These are phyloP conservation scores for Eulithis testata DNA, from an alignment of 2,888 invertebrate species.

Conservation along the genomic window DNA sequence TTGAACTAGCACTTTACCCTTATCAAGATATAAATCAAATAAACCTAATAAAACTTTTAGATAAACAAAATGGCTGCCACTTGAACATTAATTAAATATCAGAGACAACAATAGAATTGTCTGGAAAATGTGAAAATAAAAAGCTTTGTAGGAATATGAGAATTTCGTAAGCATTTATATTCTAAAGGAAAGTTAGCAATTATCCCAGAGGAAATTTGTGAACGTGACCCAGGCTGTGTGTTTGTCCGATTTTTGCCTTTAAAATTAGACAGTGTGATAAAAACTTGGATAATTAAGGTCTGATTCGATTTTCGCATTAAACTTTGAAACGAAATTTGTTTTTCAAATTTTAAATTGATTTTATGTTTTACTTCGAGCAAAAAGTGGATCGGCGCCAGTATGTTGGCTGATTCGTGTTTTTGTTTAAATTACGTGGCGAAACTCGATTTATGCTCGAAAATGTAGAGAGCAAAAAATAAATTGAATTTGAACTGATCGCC, in stretches of 20 bases:
- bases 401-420: slow-evolving; percentile 22
- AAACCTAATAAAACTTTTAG: slow-evolving; percentile 8
- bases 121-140: slow-evolving; percentile 7
- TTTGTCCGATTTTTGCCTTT: slow-evolving; percentile 41
- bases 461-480: slow-evolving; percentile 22
- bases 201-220: slow-evolving; percentile 39
- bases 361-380: slow-evolving; percentile 27
- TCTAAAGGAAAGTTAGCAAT: slow-evolving; percentile 41
- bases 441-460: slow-evolving; percentile 24
- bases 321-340: slow-evolving; percentile 35
- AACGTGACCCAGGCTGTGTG: slow-evolving; percentile 34
- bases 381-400: slow-evolving; percentile 14
- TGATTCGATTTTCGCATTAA: slow-evolving; percentile 38
- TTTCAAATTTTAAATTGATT: slow-evolving; percentile 33
- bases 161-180: slow-evolving; percentile 38
- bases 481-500: slow-evolving; percentile 12
- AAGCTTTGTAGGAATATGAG: slow-evolving; percentile 25
- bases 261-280: slow-evolving; percentile 42
- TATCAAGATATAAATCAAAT: slow-evolving; percentile 15
- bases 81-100: slow-evolving; percentile 18
- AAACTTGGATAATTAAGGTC: slow-evolving; percentile 43
- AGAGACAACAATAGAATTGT: slow-evolving; percentile 24
- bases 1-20: slow-evolving; percentile 1
- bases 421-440: slow-evolving; percentile 28
- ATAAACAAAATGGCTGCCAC: slow-evolving; percentile 18